Base-by-base conservation (phyloP, 2,888 invertebrate genomes). In the Lycaena phlaeas region DNA sequence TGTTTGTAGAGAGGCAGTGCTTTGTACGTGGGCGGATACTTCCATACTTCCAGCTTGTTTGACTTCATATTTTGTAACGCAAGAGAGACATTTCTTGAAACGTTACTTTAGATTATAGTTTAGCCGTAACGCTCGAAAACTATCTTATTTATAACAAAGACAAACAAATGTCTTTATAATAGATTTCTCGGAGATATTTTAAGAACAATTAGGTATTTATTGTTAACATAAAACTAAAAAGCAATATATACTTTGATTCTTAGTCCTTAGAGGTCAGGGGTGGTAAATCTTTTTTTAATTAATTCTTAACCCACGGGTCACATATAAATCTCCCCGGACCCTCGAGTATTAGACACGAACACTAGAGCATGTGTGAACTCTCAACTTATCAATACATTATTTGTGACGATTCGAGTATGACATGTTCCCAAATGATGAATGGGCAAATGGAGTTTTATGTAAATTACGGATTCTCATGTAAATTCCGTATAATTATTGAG, bases 351-450 rank as follows among this genome's bases (percentile, higher is more conserved):
- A 45, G 44, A 64, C 63, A 65, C 64, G 64, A 61, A 59, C 59
- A 57, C 58, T 44, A 59, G 52, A 60, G 68, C 77, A 77, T 74
- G 79, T 79, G 82, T 82, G 82, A 82, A 82, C 78, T 72, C 64
- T 69, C 68, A 64, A 68, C 57, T 45, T 56, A 55, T 61, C 57
- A 62, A 57, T 57, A 56, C 53, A 69, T 76, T 77, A 67, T 74
- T 61, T 57, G 56, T 50, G 60, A 56, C 71, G 65, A 68, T 79
- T 77, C 73, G 68, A 73, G 72, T 78, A 79, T 76, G 77, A 78
- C 81, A 81, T 73, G 70, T 66, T 58, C 54, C 48, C 48, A 53
- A 57, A 56, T 79, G 84, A 81, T 72, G 71, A 76, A 82, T 82
- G 49, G 61, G 50, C 56, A 73, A 77, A 82, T 77, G 61, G 60